These are phyloP conservation scores for Papilio elwesi DNA, from an alignment of 2,888 invertebrate genomes.

Conservation along the genomic window DNA sequence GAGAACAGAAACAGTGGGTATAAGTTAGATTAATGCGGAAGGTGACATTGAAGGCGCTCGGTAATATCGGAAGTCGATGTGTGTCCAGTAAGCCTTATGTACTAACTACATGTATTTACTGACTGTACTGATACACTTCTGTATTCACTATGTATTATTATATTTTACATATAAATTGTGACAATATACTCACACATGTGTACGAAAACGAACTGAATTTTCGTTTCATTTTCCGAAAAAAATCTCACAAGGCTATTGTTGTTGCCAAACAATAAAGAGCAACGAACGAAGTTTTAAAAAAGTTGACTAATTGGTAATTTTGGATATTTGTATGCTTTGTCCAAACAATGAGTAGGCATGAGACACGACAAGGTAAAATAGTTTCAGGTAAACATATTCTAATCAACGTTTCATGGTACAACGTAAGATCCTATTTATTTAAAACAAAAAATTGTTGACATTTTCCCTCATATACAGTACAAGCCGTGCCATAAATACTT, in stretches of 20 bases:
- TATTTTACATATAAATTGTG: not conserved
- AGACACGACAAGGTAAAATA: not conserved
- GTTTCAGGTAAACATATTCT: not conserved
- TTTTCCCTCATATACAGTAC: not conserved
- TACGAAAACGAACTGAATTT: not conserved
- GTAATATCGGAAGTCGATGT: constrained; percentile 55
- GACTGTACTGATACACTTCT: no score
- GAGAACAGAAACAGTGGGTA: no score
- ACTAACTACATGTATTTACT: not conserved
- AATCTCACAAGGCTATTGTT: not conserved
- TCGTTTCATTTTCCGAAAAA: not conserved
- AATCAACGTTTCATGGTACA: not conserved
- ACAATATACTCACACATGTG: not conserved
- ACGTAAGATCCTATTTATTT: not conserved
- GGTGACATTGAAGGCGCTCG: constrained; percentile 55
- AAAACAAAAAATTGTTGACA: not conserved
- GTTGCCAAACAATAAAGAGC: constrained; percentile 17
- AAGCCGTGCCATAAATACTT: not conserved
- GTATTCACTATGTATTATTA: no score
- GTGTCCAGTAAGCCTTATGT: constrained; percentile 45
- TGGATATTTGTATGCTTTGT: constrained; percentile 13
- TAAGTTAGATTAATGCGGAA: constrained; percentile 51
- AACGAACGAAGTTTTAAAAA: not conserved
- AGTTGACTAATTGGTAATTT: constrained; percentile 8
- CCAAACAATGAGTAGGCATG: not conserved